phyloP scores from a whole-genome alignment of 64 coral and sea anemone genomes.

The Montipora sp. region DNA sequence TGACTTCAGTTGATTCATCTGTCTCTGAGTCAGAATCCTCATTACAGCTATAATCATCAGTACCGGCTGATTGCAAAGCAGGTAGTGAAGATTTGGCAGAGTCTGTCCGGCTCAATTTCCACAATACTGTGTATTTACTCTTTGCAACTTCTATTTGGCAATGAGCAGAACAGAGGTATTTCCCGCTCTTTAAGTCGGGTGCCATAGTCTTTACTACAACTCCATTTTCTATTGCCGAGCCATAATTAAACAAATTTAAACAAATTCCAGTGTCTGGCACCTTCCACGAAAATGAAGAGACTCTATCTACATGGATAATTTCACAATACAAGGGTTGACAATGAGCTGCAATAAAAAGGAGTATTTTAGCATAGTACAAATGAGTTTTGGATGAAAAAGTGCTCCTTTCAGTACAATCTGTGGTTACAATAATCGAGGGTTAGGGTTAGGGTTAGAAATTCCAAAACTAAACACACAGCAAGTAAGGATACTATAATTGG shows the following conservation, averaged over 20 bases:
- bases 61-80: not conserved
- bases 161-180: not conserved
- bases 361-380: no score
- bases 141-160: not conserved
- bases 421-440: no score
- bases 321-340: not conserved
- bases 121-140: not conserved
- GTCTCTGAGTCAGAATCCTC: not conserved
- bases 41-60: not conserved
- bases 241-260: not conserved
- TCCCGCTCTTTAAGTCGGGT: not conserved
- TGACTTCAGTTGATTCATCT: not conserved
- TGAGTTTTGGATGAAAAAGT: no score
- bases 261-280: constrained; percentile 38
- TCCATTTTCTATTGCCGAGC: not conserved
- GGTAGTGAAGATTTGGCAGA: not conserved
- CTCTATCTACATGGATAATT: not conserved
- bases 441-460: no score
- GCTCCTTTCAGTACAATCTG: no score
- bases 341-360: not conserved
- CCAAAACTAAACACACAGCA: no score
- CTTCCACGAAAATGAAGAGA: constrained; percentile 16
- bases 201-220: not conserved
- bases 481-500: no score
- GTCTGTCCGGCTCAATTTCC: not conserved